Evolutionary conservation across 2,797 vertebrate genomes (phyloP).

Genomic region (Lithobates pipiens): DNA sequence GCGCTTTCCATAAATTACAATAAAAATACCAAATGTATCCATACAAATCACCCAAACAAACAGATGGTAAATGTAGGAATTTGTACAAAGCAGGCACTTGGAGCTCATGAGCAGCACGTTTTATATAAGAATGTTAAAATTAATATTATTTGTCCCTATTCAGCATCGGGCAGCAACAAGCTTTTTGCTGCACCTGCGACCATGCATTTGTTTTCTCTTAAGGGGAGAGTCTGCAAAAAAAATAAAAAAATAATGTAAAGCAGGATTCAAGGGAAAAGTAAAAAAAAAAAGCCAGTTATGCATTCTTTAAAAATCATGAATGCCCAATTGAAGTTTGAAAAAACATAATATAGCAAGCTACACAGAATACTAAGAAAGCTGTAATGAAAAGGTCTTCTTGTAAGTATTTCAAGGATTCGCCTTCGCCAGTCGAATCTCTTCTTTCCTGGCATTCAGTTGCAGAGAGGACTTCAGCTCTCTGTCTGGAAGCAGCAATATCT

Average conservation of each 20-base stretch:
- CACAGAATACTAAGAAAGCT: too few relatives aligned
- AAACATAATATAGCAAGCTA: too few relatives aligned
- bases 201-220: not conserved
- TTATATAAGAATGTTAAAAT: slow-evolving; percentile 33
- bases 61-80: slow-evolving; percentile 47
- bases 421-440: too few relatives aligned
- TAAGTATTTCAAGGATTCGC: too few relatives aligned
- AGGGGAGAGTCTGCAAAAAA: not conserved
- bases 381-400: too few relatives aligned
- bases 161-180: not conserved
- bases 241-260: not conserved
- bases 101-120: slow-evolving; percentile 12
- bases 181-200: slow-evolving; percentile 2
- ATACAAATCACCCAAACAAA: slow-evolving; percentile 34
- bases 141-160: slow-evolving; percentile 40
- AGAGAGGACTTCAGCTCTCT: too few relatives aligned
- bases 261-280: not conserved
- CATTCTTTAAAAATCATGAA: too few relatives aligned
- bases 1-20: slow-evolving; percentile 53
- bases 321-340: too few relatives aligned
- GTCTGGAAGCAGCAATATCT: too few relatives aligned
- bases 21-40: slow-evolving; percentile 38
- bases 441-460: too few relatives aligned
- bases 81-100: slow-evolving; percentile 36
- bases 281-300: not conserved